Base-by-base conservation (phyloP, 2,113 vertebrate genomes). In the Malaclemys terrapin region DNA sequence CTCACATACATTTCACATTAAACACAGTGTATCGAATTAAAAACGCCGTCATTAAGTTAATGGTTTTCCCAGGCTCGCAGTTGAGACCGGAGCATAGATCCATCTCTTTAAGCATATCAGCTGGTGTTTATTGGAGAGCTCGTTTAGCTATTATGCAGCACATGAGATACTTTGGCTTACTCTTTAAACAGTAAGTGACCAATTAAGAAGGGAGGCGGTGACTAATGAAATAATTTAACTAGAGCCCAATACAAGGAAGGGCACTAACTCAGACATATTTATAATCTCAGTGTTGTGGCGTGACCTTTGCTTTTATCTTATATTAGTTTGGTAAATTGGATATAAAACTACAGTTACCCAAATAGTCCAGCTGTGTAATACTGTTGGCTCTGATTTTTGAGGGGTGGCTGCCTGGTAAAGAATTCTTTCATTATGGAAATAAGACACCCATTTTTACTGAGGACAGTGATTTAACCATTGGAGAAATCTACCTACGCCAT, bases 211-310 rank as follows among this genome's bases (percentile, higher is more conserved):
- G 79, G 79, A 80, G 65, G n/a, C 0, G 25, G 10, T 3, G 29
- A 87, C 88, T 94, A 93, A 91, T 94, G 94, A 96, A 96, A 95
- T 96, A 91, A 96, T 95, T 96, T 89, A 94, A 75, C 75, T 80
- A 78, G 49, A 89, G 72, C 80, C 76, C 95, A 94, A 93, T 85
- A 88, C 95, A 96, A 93, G 93, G 87, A 42, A 42, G 72, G 72
- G n/a, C 87, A 54, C 38, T 90, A 93, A 81, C 91, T 96, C 56
- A 49, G 72, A 80, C 3, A 3, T 75, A 92, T 89, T 95, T 95
- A 79, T 85, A 89, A 82, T 8, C 79, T 87, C 14, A 1, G 89
- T 62, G 45, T 78, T 65, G 94, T 91, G 80, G 82, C n/a, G 10
- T 31, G 35, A 94, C 83, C 49, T 69, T 89, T 57, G 72, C 87